A percentile compares a stretch with the other conserved stretches of the same genome.
phyloP scores from a whole-genome alignment of 2,888 invertebrate genomes.

The Aphidoletes aphidimyza region DNA sequence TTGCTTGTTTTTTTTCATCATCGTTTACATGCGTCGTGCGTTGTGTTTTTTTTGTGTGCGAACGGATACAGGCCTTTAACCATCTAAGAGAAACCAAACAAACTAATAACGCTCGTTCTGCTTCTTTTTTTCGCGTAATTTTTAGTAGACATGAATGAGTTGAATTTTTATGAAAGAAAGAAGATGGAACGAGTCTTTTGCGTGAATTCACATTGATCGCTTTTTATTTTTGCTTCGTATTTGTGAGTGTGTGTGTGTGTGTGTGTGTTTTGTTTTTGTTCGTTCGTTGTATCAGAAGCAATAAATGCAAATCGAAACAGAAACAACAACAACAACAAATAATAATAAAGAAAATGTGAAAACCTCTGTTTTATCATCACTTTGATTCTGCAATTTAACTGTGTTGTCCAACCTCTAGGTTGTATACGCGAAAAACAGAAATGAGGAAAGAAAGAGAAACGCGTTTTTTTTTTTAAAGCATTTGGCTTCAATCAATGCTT shows the following conservation, averaged over 20 bases:
- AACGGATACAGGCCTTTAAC: not conserved
- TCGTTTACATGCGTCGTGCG: not conserved
- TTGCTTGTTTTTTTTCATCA: not conserved
- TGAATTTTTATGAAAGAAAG: constrained; percentile 25
- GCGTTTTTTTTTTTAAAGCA: too few relatives aligned
- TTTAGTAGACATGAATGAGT: constrained; percentile 20
- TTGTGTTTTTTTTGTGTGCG: not conserved
- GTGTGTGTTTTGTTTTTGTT: not conserved
- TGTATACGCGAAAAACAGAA: too few relatives aligned
- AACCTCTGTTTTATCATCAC: constrained; percentile 50
- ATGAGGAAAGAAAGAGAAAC: too few relatives aligned
- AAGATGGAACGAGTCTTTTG: not conserved
- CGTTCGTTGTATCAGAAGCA: not conserved
- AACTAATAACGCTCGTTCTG: constrained; percentile 29
- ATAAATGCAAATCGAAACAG: not conserved
- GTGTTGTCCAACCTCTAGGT: constrained; percentile 14
- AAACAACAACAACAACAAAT: not conserved
- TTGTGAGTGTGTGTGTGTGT: too few relatives aligned
- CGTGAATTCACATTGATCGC: not conserved
- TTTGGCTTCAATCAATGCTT: not conserved
- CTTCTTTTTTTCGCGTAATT: not conserved
- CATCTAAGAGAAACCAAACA: constrained; percentile 10
- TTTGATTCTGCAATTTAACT: not conserved
- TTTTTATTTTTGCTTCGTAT: not conserved
- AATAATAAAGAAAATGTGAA: constrained; percentile 1